Evolutionary conservation across 2,797 vertebrate species (phyloP), one percentile per base, ranked within the genome.

Genomic region (Macroramphosus scolopax): DNA sequence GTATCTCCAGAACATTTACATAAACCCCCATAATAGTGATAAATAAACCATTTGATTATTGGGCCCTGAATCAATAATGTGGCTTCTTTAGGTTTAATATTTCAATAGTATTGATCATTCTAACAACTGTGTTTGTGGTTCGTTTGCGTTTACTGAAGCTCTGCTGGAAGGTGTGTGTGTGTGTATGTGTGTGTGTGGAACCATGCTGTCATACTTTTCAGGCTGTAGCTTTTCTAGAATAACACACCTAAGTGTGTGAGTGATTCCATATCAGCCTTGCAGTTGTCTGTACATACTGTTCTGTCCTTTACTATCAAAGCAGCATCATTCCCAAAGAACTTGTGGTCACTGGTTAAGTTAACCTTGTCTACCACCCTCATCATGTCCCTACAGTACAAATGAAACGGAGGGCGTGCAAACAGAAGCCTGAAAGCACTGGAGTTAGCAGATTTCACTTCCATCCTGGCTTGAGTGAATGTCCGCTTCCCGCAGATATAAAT

Each of bases 21-120:
- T 81, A 73, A 75, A 87, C 75, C 80, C 62, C 67, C 50, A 80
- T 81, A 84, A 87, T 87, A 84, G 84, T 92, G 90, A 92, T 93
- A 93, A 28, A 94, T 95, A 95, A 98, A 97, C 92, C 88, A 86
- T 94, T 97, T 94, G 94, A 97, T 95, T 94, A 95, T 93, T 88
- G 89, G 90, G 86, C 90, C 88, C 76, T 81, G 84, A 88, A 93
- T 97, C 95, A 93, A 96, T 98, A 93, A 83, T 89, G 94, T 77
- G 91, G 95, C 92, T 95, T 93, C 92, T 88, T 91, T 91, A 93
- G 91, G 91, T 95, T 93, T 93, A 94, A 95, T 95, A 96, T 97
- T 96, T 97, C 91, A 89, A 90, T 92, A 88, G 84, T 95, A 98
- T 98, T 91, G 95, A 98, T 96, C 92, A 92, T 88, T 87, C 89